phyloP scores from a whole-genome alignment of 2,888 invertebrate genomes.

The Agrochola circellaris region DNA sequence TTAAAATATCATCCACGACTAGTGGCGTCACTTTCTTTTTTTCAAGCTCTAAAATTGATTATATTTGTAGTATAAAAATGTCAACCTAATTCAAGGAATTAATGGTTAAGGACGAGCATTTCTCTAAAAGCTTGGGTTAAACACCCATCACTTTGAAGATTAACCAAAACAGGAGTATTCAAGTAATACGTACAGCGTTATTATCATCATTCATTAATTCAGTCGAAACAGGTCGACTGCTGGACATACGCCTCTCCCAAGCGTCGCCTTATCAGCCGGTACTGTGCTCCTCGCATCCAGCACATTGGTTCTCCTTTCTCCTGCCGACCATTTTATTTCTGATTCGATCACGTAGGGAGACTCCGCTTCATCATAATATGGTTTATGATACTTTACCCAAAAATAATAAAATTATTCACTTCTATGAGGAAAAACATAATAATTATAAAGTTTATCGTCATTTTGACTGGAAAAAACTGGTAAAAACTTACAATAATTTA shows the following conservation, averaged over 20 bases:
- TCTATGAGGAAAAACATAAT: not conserved
- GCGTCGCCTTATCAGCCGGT: not conserved
- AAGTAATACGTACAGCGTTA: too few relatives aligned
- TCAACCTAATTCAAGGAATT: not conserved
- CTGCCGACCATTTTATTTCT: not conserved
- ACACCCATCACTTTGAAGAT: not conserved
- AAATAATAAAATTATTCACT: not conserved
- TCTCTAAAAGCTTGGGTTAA: not conserved
- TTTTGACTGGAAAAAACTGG: not conserved
- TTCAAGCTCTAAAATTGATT: conserved; percentile 34
- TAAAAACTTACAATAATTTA: not conserved
- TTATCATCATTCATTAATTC: not conserved
- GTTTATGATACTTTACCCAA: not conserved
- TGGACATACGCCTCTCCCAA: not conserved
- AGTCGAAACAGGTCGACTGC: not conserved
- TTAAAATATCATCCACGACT: conserved; percentile 30
- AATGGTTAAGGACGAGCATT: not conserved
- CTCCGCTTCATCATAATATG: not conserved
- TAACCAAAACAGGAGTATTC: too few relatives aligned
- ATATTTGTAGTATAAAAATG: not conserved
- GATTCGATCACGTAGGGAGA: not conserved
- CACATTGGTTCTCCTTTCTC: not conserved
- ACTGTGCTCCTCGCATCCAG: not conserved
- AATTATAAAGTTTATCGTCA: not conserved
- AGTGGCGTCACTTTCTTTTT: conserved; percentile 30